Conservation (phyloP, 2,113 vertebrate species). For the Cottus gobio region DNA sequence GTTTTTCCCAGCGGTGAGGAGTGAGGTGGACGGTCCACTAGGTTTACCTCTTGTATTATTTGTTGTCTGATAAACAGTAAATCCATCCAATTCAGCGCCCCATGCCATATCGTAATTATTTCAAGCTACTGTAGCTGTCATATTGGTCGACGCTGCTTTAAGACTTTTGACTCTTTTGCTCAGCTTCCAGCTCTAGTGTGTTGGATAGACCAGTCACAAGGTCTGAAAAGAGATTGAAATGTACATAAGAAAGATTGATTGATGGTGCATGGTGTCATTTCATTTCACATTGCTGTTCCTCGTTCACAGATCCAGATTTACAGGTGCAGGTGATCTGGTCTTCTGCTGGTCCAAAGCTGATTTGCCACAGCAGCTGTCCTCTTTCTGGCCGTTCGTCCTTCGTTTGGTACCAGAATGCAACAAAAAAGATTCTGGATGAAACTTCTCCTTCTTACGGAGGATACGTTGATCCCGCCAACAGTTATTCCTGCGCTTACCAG, state of each 20-base stretch:
- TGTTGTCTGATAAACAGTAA: too few species aligned
- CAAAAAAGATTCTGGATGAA: background rate
- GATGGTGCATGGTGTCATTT: background rate
- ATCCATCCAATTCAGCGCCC: too few species aligned
- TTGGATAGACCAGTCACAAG: background rate
- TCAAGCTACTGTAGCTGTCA: too few species aligned
- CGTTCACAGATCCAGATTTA: background rate
- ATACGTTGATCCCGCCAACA: background rate
- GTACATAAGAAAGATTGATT: background rate
- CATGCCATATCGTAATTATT: too few species aligned
- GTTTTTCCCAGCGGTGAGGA: too few species aligned
- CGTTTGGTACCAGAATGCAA: conserved; percentile 12
- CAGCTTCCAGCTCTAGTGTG: too few species aligned
- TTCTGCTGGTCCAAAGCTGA: background rate
- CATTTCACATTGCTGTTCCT: background rate
- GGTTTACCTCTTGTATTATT: too few species aligned
- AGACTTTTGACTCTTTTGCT: too few species aligned
- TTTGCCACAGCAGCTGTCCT: conserved; percentile 6
- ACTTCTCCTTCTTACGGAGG: background rate
- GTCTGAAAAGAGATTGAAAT: background rate
- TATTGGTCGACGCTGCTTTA: too few species aligned
- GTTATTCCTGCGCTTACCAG: conserved; percentile 1
- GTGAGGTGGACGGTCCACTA: too few species aligned
- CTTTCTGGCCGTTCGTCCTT: background rate
- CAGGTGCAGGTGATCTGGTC: background rate